Evolutionary conservation across 64 coral and sea anemone species (phyloP), one percentile per base, ranked within the genome.

Genomic region (Montipora capricornis): DNA sequence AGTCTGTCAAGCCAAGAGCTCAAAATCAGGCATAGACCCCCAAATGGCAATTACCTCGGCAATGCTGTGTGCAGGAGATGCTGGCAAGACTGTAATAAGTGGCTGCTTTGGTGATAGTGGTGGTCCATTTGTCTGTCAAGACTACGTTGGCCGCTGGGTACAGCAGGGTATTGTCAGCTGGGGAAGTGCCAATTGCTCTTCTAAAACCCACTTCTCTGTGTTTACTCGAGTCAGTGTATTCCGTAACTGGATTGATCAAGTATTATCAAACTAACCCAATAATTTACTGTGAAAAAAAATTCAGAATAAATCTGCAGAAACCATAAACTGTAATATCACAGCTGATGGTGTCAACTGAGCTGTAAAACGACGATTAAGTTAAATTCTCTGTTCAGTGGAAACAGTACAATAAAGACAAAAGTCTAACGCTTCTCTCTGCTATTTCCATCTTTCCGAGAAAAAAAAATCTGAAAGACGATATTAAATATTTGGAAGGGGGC

Each of bases 101-200:
- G 89, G 22, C 51, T 98, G 96, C 73, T 98, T 92, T 73, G 96
- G 96, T 50, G 96, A 98, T 66, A 98, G 96, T 59, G 96, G 96
- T 47, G 96, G 96, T 3, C 96, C 96, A 29, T 95, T 98, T 14
- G 92, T 92, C 14, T 98, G 96, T 66, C 89, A 91, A 44, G 95
- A 91, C 49, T 76, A 82, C 62, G 83, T 82, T 81, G 96, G 89
- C 24, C 87, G 76, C 9, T 98, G 96, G 96, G 89, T 95, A 68
- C 89, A 95, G 82, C 89, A 90, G 76, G 96, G 96, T 68, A 84
- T 98, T 50, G 93, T 98, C 1, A 98, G 96, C 89, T 98, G 96
- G 96, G 96, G 93, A 5, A 89, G 92, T 8, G 8, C n/a, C 4
- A 59, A 67, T 10, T 97, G 95, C 78, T 94, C 92, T 0, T 97